phyloP scores from a whole-genome alignment of 2,888 invertebrate genomes.

The Endomychus coccineus region DNA sequence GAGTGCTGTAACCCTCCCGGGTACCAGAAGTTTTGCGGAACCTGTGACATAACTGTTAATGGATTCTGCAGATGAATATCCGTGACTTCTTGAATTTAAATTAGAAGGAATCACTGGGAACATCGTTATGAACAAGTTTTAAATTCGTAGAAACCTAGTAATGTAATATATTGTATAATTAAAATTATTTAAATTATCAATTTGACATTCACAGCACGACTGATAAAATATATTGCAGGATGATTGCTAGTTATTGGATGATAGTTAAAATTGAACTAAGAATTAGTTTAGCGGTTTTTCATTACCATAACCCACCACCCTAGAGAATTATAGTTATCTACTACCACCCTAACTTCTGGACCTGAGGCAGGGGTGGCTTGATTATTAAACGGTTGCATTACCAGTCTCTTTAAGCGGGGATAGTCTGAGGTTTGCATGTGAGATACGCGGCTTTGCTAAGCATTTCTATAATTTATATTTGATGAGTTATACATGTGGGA shows the following conservation, averaged over 20 bases:
- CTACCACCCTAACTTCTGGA: slow-evolving; percentile 29
- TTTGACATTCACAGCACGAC: slow-evolving; percentile 22
- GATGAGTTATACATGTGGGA: not conserved
- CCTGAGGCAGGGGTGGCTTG: slow-evolving; percentile 18
- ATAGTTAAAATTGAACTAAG: slow-evolving; percentile 31
- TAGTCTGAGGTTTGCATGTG: too few relatives aligned
- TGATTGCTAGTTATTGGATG: slow-evolving; percentile 22
- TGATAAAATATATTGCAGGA: slow-evolving; percentile 16
- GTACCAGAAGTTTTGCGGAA: slow-evolving; percentile 30
- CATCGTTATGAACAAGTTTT: slow-evolving; percentile 20
- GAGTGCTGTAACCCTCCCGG: slow-evolving; percentile 38
- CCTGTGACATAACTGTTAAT: slow-evolving; percentile 32
- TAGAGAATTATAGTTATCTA: slow-evolving; percentile 30
- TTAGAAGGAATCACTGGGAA: slow-evolving; percentile 29
- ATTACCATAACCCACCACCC: slow-evolving; percentile 36
- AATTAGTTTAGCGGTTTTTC: slow-evolving; percentile 31
- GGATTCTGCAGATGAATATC: slow-evolving; percentile 15
- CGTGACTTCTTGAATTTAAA: slow-evolving; percentile 18
- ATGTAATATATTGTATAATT: slow-evolving; percentile 1
- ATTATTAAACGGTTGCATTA: too few relatives aligned
- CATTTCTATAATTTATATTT: slow-evolving; percentile 10
- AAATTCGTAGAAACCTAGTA: slow-evolving; percentile 6
- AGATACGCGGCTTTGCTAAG: not conserved
- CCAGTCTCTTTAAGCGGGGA: too few relatives aligned
- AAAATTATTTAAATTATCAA: slow-evolving; percentile 12